Base-by-base conservation (phyloP, 2,888 invertebrate species). In the Calameuta filiformis region DNA sequence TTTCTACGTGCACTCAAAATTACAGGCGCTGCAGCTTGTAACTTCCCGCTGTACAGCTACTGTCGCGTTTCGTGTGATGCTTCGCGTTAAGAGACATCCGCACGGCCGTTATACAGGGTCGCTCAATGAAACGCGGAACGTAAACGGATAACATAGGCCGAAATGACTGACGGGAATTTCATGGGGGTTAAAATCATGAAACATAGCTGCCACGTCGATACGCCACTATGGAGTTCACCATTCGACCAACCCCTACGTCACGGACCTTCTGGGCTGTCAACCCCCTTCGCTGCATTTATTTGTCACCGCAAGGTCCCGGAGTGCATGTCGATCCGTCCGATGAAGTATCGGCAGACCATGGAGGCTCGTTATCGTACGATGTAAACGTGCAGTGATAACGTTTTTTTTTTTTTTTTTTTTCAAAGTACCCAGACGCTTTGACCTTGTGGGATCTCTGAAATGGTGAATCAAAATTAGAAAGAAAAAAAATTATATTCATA, bases 91-190 rank as follows among this genome's bases (percentile, higher is more conserved):
- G 56, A 56, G 56, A 56, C 23, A 56, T 56, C 23, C 56, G 23
- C 56, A 9, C 2, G 56, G 56, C 23, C 56, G 56, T 56, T 56
- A 56, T 23, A 56, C 56, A 23, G 35, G 74, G 30, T 35, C 83
- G 83, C 82, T 85, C 84, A 83, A 84, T 84, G 82, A 83, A 84
- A 84, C 80, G 80, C 77, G 23, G 81, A 76, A 78, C 81, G 81
- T 85, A 83, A 83, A 85, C 82, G 81, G 81, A 85, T 84, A 84
- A 84, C 79, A 80, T 23, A 56, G 56, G 9, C 79, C 56, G 37
- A 75, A 76, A 82, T 83, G 82, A 83, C 80, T 85, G 81, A 85
- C 85, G 79, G 81, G 85, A 82, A 83, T 83, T 84, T 82, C 81
- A 83, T 77, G 80, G 79, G 80, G 79, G 78, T 73, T 77, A 77